Percentiles rank a stretch among this genome's conserved stretches.
Evolutionary conservation across 1,140 invertebrate species (phyloP).

Genomic region (Eupristina koningsbergeri): DNA sequence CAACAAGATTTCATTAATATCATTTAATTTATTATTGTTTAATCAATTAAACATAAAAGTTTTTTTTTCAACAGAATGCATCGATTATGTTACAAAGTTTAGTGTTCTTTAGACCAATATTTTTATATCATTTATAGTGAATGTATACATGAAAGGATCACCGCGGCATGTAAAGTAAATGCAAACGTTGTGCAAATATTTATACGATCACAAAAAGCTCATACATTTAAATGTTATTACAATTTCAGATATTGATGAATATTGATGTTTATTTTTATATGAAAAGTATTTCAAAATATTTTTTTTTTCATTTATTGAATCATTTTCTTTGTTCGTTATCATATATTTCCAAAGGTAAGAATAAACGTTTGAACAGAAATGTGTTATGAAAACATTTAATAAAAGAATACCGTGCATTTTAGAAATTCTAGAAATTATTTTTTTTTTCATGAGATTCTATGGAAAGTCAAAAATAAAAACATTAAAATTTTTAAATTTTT

Average conservation of each 20-base stretch:
- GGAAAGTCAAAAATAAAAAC: not conserved
- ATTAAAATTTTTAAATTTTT: not conserved
- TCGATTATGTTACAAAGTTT: not conserved
- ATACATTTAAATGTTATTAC: too few species aligned
- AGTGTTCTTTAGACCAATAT: not conserved
- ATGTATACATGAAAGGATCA: constrained; percentile 21
- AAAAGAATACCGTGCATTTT: not conserved
- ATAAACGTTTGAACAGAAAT: not conserved
- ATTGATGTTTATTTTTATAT: too few species aligned
- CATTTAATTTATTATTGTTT: not conserved
- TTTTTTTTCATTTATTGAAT: too few species aligned
- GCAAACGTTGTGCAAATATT: not conserved
- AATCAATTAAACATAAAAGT: too few species aligned
- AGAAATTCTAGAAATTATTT: not conserved
- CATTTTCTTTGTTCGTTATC: not conserved
- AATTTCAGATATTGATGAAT: too few species aligned
- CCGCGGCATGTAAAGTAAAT: not conserved
- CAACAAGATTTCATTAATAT: not conserved
- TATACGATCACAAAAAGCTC: not conserved
- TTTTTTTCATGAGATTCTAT: not conserved
- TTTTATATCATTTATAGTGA: constrained; percentile 14
- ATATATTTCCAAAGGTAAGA: not conserved
- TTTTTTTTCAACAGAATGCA: not conserved
- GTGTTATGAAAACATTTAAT: not conserved
- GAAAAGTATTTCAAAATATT: too few species aligned